These are phyloP conservation scores for Eufriesea mexicana DNA, from an alignment of 1,140 invertebrate genomes.

Conservation along the genomic window DNA sequence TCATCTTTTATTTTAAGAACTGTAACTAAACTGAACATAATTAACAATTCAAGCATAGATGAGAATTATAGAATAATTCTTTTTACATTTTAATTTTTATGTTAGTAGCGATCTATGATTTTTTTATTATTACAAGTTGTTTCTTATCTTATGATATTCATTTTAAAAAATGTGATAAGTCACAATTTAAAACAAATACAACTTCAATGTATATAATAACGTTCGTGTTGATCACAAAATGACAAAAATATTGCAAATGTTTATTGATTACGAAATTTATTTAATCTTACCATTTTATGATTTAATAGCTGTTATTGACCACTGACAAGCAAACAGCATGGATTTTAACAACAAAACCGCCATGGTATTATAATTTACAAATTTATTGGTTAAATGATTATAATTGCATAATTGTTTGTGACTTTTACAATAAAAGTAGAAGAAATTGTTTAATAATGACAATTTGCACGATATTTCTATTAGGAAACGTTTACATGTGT, in stretches of 20 bases:
- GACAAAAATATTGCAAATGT: not conserved
- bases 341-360: slow-evolving; percentile 60
- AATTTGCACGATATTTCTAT: not conserved
- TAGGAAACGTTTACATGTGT: slow-evolving; percentile 3
- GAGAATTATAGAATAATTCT: not conserved
- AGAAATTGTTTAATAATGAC: not conserved
- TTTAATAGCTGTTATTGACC: slow-evolving; percentile 55
- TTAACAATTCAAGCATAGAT: too few species aligned
- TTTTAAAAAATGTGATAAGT: not conserved
- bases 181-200: not conserved
- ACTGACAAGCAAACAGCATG: slow-evolving; percentile 61
- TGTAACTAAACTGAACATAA: too few species aligned
- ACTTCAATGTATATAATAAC: not conserved
- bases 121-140: not conserved
- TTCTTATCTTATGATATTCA: not conserved
- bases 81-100: not conserved
- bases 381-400: slow-evolving; percentile 56
- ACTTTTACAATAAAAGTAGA: not conserved
- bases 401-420: slow-evolving; percentile 22
- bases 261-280: not conserved
- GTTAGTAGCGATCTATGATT: not conserved
- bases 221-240: not conserved
- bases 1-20: too few species aligned
- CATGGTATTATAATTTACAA: slow-evolving; percentile 57
- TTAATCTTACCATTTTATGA: slow-evolving; percentile 67